Conservation (phyloP, 2,888 invertebrate species). For the Caenorhabditis sp. region DNA sequence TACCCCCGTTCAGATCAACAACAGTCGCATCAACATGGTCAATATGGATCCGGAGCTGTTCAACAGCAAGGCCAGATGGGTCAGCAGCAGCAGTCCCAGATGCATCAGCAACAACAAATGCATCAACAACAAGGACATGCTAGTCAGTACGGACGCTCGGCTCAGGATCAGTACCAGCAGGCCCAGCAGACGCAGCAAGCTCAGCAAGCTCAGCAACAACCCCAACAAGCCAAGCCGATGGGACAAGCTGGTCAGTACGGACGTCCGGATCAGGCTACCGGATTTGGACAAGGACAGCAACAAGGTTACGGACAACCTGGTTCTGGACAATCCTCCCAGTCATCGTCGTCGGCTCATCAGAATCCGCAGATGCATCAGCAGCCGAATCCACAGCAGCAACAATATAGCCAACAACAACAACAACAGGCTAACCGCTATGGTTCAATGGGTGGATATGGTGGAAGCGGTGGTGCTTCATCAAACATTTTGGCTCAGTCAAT, state of each 20-base stretch:
- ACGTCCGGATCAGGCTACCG: constrained; percentile 5
- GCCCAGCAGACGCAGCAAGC: constrained; percentile 35
- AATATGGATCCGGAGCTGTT: neutral
- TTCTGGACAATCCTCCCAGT: too few relatives aligned
- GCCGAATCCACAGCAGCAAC: neutral
- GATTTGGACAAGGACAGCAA: constrained; percentile 28
- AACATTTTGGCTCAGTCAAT: constrained; percentile 52
- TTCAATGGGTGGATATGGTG: constrained; percentile 17
- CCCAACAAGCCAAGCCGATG: constrained; percentile 38
- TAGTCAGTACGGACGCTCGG: constrained; percentile 4
- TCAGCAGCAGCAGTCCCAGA: constrained; percentile 7
- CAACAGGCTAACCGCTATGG: constrained; percentile 4
- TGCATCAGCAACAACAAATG: constrained; percentile 26
- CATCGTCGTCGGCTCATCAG: constrained; percentile 1
- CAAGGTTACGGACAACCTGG: constrained; percentile 24
- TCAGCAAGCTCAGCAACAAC: constrained; percentile 27
- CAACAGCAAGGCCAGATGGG: constrained; percentile 18
- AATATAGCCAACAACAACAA: constrained; percentile 21
- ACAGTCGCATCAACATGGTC: constrained; percentile 27
- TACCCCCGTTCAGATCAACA: constrained; percentile 2
- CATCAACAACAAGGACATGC: constrained; percentile 25
- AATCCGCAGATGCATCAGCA: constrained; percentile 23
- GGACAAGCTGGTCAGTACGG: constrained; percentile 25
- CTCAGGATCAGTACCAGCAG: constrained; percentile 18
- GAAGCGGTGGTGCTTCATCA: constrained; percentile 7